A percentile compares a stretch with the other conserved stretches of the same genome.
These are phyloP conservation scores for Falco punctatus DNA, from an alignment of 2,113 vertebrate species.

Conservation along the genomic window DNA sequence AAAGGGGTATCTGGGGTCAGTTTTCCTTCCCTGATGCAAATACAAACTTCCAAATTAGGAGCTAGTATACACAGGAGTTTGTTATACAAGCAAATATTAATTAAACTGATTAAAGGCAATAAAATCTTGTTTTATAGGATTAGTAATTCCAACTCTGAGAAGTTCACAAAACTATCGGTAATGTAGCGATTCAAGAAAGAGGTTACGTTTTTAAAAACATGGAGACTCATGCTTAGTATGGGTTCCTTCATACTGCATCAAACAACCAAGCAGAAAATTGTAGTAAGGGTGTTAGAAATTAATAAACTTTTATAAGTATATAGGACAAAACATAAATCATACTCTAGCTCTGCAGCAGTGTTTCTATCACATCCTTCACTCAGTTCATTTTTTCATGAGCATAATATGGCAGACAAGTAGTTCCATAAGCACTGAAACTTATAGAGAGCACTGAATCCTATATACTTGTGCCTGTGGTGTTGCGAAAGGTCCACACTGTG, in stretches of 20 bases:
- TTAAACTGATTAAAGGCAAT: background rate
- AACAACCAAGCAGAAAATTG: background rate
- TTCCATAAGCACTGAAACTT: background rate
- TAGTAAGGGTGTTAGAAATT: background rate
- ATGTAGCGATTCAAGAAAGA: background rate
- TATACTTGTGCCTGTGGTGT: background rate
- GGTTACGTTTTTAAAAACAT: background rate
- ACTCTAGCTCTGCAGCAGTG: background rate
- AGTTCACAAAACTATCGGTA: background rate
- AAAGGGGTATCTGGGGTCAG: background rate
- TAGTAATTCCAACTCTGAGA: background rate
- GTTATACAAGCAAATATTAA: background rate
- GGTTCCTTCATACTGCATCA: background rate
- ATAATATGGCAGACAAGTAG: background rate
- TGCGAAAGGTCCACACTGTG: background rate
- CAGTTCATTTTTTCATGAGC: background rate
- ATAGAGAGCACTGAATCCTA: background rate
- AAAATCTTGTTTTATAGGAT: background rate
- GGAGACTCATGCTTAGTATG: background rate
- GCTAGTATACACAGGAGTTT: background rate
- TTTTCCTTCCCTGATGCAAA: background rate
- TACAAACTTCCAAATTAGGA: background rate
- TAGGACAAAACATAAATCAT: background rate
- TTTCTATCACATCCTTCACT: background rate
- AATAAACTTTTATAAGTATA: background rate